phyloP scores from a whole-genome alignment of 1,140 invertebrate genomes.

The Drosophila trapezifrons region DNA sequence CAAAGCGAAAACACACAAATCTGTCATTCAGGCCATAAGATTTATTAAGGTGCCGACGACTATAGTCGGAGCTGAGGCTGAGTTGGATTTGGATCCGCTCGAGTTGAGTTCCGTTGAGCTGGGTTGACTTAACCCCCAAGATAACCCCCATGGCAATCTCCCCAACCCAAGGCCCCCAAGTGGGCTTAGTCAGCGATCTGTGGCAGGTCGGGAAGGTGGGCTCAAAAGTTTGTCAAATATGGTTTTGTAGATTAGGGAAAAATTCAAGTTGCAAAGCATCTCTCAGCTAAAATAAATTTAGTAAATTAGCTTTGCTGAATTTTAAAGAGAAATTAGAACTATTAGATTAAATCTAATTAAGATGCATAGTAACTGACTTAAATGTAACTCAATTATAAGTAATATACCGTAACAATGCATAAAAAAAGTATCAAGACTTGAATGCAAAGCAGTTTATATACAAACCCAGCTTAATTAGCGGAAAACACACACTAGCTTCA shows the following conservation, averaged over 20 bases:
- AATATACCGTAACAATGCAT: no score
- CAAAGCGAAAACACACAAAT: conserved; percentile 52
- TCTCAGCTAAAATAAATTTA: no score
- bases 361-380: no score
- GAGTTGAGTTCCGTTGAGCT: conserved; percentile 35
- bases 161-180: background rate
- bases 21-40: conserved; percentile 63
- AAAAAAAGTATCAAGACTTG: no score
- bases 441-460: no score
- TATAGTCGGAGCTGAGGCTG: conserved; percentile 15
- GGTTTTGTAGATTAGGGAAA: background rate
- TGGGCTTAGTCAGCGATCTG: conserved; percentile 38
- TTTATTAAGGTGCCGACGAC: conserved; percentile 63
- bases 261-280: background rate
- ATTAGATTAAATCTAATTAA: no score
- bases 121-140: conserved; percentile 38
- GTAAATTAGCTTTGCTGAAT: no score
- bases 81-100: conserved; percentile 19
- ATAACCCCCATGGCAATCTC: background rate
- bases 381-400: no score
- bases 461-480: background rate
- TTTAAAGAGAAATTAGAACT: no score
- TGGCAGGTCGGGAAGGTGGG: background rate
- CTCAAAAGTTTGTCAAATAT: background rate
- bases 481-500: no score